phyloP scores from a whole-genome alignment of 2,797 vertebrate species.

The Neosilurus hyrtlii region DNA sequence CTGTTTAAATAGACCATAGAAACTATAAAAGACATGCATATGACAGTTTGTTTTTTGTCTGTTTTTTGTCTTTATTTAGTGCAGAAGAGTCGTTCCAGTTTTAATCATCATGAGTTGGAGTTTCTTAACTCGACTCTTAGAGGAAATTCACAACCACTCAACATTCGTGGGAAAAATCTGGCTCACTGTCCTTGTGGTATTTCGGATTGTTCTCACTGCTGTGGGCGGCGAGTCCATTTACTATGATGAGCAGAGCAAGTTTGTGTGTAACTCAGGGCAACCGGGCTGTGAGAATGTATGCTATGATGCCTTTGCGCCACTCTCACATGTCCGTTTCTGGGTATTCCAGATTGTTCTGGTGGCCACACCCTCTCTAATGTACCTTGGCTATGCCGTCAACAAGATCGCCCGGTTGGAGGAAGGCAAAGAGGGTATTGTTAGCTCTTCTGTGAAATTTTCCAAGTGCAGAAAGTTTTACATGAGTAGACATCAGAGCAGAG shows the following conservation, averaged over 20 bases:
- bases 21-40: neutral
- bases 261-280: conserved; percentile 90
- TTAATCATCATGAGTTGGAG: conserved; percentile 91
- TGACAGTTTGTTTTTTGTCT: neutral
- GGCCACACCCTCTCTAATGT: conserved; percentile 88
- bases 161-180: conserved; percentile 97
- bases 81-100: conserved; percentile 30
- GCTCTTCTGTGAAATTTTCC: conserved; percentile 54
- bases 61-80: conserved; percentile 20
- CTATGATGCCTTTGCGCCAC: conserved; percentile 89
- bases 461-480: conserved; percentile 62
- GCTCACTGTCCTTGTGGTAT: conserved; percentile 89
- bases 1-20: neutral
- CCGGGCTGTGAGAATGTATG: conserved; percentile 95
- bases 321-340: conserved; percentile 95
- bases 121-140: conserved; percentile 91
- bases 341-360: conserved; percentile 94
- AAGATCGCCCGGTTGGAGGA: conserved; percentile 83
- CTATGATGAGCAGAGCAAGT: conserved; percentile 93
- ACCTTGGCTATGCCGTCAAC: conserved; percentile 89
- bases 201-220: conserved; percentile 90
- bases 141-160: conserved; percentile 97
- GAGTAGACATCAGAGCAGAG: conserved; percentile 69
- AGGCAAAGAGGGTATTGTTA: conserved; percentile 58
- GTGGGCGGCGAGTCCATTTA: conserved; percentile 96